Evolutionary conservation across 2,888 invertebrate species (phyloP).

Genomic region (Andricus curvator): DNA sequence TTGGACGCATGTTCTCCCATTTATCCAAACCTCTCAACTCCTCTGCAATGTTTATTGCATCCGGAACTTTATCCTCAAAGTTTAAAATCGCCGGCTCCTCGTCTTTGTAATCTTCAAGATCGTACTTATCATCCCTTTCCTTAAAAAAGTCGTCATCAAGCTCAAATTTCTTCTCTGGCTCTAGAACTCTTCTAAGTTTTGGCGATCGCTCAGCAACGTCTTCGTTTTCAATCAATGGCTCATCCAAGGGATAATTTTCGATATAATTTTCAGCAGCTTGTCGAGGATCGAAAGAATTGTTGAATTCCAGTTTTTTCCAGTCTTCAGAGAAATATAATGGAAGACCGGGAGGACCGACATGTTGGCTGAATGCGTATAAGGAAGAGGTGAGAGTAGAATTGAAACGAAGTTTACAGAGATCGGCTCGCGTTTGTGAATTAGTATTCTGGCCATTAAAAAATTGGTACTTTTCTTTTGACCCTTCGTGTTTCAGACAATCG

Average conservation of each 20-base stretch:
- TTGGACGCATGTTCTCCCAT: conserved; percentile 49
- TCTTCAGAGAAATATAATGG: conserved; percentile 84
- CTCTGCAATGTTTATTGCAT: conserved; percentile 49
- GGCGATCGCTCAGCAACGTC: conserved; percentile 64
- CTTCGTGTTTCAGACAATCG: conserved; percentile 80
- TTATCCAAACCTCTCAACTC: conserved; percentile 42
- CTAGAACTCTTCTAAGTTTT: conserved; percentile 48
- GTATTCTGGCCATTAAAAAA: conserved; percentile 72
- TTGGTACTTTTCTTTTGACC: conserved; percentile 79
- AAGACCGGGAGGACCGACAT: conserved; percentile 85
- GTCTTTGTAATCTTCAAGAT: conserved; percentile 43
- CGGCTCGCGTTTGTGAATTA: conserved; percentile 75
- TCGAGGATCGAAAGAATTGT: conserved; percentile 78
- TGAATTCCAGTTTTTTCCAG: conserved; percentile 75
- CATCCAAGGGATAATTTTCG: conserved; percentile 11
- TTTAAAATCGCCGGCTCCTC: conserved; percentile 15
- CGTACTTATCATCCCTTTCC: conserved; percentile 36
- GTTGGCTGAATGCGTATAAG: conserved; percentile 84
- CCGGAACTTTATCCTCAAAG: conserved; percentile 54
- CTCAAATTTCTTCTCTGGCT: neutral
- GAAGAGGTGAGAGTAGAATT: conserved; percentile 85
- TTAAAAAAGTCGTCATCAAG: neutral
- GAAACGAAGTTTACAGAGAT: conserved; percentile 85
- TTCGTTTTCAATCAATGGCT: conserved; percentile 60
- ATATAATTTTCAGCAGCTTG: conserved; percentile 78